Evolutionary conservation across 2,888 invertebrate species (phyloP).

Genomic region (Pristionchus exspectatus): DNA sequence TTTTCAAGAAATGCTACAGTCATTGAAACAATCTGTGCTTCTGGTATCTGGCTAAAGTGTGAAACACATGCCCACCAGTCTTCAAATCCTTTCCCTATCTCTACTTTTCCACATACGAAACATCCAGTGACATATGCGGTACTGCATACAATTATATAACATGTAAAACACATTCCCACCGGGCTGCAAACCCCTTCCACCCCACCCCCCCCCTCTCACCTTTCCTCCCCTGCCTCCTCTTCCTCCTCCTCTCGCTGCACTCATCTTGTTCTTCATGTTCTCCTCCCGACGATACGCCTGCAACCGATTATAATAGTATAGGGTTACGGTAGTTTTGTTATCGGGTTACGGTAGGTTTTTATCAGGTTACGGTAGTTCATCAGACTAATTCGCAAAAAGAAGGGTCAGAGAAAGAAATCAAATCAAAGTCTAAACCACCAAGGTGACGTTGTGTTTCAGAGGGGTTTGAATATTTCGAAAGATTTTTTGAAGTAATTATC

Average conservation of each 20-base stretch:
- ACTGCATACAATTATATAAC: too few relatives aligned
- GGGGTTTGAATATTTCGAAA: neutral
- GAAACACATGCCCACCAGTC: too few relatives aligned
- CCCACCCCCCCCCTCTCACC: neutral
- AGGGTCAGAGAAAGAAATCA: neutral
- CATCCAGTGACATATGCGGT: too few relatives aligned
- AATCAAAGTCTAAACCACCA: neutral
- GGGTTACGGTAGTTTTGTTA: neutral
- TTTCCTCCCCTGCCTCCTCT: slow-evolving; percentile 39
- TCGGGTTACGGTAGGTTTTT: neutral
- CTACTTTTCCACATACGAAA: too few relatives aligned
- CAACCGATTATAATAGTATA: neutral
- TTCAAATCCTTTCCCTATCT: too few relatives aligned
- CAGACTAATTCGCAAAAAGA: neutral
- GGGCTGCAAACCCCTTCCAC: neutral
- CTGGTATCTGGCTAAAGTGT: too few relatives aligned
- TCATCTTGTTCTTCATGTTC: slow-evolving; percentile 65
- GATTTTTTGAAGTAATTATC: too few relatives aligned
- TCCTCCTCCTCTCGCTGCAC: slow-evolving; percentile 1
- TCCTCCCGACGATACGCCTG: slow-evolving; percentile 63
- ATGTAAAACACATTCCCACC: neutral
- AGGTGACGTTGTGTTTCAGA: neutral
- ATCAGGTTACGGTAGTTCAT: neutral
- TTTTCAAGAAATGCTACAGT: too few relatives aligned
- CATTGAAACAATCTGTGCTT: too few relatives aligned